A percentile compares a stretch with the other conserved stretches of the same genome.
phyloP scores from a whole-genome alignment of 2,888 invertebrate species.

The Drosophila dives region DNA sequence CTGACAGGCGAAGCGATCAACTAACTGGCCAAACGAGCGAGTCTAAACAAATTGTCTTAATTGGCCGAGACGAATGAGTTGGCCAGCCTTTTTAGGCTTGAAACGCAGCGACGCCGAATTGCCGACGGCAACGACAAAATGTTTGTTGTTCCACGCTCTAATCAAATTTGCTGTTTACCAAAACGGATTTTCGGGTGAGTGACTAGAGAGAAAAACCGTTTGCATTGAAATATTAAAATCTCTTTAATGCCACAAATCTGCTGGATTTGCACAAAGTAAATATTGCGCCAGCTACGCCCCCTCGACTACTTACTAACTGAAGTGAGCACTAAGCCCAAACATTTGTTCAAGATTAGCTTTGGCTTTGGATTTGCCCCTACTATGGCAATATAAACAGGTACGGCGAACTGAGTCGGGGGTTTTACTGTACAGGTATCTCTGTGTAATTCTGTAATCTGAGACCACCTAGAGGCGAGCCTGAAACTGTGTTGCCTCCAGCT shows the following conservation, averaged over 20 bases:
- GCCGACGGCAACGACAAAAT: conserved; percentile 48
- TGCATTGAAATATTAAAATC: conserved; percentile 49
- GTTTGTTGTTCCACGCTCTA: conserved; percentile 45
- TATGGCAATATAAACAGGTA: conserved; percentile 33
- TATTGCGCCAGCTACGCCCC: conserved; percentile 50
- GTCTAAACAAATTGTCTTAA: conserved; percentile 69
- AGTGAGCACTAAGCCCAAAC: conserved; percentile 47
- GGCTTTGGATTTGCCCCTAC: conserved; percentile 1
- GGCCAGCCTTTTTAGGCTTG: conserved; percentile 51
- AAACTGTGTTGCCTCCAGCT: conserved; percentile 38
- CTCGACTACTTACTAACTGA: conserved; percentile 29
- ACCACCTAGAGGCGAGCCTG: conserved; percentile 46
- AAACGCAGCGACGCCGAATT: conserved; percentile 13
- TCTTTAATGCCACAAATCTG: conserved; percentile 62
- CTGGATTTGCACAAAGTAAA: conserved; percentile 62
- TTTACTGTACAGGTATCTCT: conserved; percentile 23
- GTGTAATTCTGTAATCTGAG: conserved; percentile 33
- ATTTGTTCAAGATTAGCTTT: conserved; percentile 57
- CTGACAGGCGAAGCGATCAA: conserved; percentile 42
- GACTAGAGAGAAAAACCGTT: background rate
- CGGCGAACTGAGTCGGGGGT: background rate
- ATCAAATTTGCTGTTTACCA: conserved; percentile 43
- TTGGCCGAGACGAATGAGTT: conserved; percentile 67
- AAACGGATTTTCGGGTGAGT: background rate
- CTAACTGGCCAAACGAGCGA: conserved; percentile 6